Conservation (phyloP, 64 coral and sea anemone genomes). For the Stichodactyla mertensii region DNA sequence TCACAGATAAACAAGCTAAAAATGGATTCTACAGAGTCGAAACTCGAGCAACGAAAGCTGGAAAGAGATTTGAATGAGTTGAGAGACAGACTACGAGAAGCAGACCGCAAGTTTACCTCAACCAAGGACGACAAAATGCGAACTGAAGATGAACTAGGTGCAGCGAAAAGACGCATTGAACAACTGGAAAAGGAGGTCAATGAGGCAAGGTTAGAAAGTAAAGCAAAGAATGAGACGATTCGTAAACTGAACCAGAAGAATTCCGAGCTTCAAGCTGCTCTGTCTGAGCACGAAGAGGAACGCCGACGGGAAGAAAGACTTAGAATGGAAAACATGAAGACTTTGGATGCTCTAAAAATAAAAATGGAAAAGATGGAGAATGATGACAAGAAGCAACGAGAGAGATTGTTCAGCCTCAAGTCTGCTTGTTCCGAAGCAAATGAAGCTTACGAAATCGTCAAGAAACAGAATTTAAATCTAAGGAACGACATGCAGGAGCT, state of each 20-base stretch:
- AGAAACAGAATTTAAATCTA: constrained; percentile 71
- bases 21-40: constrained; percentile 25
- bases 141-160: constrained; percentile 46
- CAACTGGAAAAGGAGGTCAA: constrained; percentile 47
- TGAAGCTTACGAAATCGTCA: constrained; percentile 88
- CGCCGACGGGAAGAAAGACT: constrained; percentile 59
- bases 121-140: constrained; percentile 52
- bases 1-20: constrained; percentile 24
- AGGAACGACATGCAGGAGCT: constrained; percentile 48
- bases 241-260: constrained; percentile 54
- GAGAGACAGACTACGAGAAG: constrained; percentile 38
- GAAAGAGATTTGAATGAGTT: constrained; percentile 32
- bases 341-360: constrained; percentile 62
- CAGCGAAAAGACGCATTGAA: constrained; percentile 20
- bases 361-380: constrained; percentile 66
- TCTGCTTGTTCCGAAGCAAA: constrained; percentile 87
- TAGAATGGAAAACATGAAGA: constrained; percentile 87
- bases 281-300: constrained; percentile 52
- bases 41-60: constrained; percentile 20
- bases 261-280: constrained; percentile 33
- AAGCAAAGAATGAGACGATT: constrained; percentile 51
- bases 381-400: constrained; percentile 78
- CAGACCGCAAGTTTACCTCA: constrained; percentile 27
- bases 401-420: constrained; percentile 75
- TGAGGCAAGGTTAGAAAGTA: constrained; percentile 19